Conservation (phyloP, 37 sponge, comb jelly and placozoan genomes). For the Beroe ovata region DNA sequence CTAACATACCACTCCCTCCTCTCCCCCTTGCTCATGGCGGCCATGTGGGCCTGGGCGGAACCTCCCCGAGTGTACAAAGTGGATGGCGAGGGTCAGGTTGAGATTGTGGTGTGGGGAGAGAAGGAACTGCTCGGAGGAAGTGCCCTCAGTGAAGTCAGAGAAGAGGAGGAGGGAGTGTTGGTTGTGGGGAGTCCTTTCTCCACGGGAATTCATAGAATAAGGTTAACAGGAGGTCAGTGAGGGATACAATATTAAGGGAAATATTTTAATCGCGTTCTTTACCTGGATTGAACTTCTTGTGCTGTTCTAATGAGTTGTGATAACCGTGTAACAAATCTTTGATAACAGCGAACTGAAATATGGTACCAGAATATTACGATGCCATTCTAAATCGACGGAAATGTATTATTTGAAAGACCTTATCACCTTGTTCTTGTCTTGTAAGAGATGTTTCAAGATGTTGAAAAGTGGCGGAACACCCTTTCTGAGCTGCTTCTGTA, state of each 20-base stretch:
- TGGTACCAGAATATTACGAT: too few relatives aligned
- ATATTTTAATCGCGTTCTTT: too few relatives aligned
- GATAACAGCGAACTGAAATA: constrained; percentile 36
- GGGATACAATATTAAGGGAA: too few relatives aligned
- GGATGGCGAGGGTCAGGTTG: not conserved
- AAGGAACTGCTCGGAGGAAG: not conserved
- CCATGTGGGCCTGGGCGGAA: not conserved
- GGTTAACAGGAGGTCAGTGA: too few relatives aligned
- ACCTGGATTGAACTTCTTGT: constrained; percentile 62
- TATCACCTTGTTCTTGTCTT: constrained; percentile 80
- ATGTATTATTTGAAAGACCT: too few relatives aligned
- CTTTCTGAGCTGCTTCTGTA: constrained; percentile 76
- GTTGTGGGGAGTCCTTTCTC: constrained; percentile 41
- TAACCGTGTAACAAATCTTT: constrained; percentile 58
- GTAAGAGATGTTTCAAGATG: constrained; percentile 73
- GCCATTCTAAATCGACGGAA: too few relatives aligned
- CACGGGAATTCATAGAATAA: not conserved
- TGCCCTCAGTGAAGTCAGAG: constrained; percentile 8
- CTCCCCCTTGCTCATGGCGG: not conserved
- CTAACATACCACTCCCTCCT: not conserved
- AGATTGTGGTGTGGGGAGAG: not conserved
- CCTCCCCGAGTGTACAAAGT: constrained; percentile 4
- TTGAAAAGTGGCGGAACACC: constrained; percentile 91
- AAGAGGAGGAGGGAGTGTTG: not conserved
- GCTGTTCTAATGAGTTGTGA: not conserved